Evolutionary conservation across 2,113 vertebrate genomes (phyloP).

Genomic region (Myrmecobius fasciatus): DNA sequence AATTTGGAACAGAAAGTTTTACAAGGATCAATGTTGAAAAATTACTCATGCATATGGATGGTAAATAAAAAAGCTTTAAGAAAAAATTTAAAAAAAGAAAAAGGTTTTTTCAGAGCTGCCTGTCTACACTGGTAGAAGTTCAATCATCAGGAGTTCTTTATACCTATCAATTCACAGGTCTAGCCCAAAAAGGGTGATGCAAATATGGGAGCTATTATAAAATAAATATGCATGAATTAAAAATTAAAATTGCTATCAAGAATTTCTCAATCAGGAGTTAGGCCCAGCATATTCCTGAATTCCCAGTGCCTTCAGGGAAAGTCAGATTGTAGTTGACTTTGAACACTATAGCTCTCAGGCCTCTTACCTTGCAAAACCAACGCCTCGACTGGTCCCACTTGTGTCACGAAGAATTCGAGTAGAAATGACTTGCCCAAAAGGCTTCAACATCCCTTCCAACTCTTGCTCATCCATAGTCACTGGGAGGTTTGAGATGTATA

Average conservation of each 20-base stretch:
- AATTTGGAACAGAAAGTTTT: too few species aligned
- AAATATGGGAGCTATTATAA: conserved; percentile 6
- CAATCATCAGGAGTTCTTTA: neutral
- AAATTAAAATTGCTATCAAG: conserved; percentile 12
- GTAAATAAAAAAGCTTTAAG: too few species aligned
- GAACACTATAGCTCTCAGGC: neutral
- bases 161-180: neutral
- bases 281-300: neutral
- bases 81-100: too few species aligned
- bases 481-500: conserved; percentile 96
- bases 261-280: neutral
- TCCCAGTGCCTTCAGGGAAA: neutral
- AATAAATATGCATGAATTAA: neutral
- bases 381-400: conserved; percentile 92
- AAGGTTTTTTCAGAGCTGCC: neutral
- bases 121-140: neutral
- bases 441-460: conserved; percentile 94
- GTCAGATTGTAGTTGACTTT: neutral
- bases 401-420: conserved; percentile 93
- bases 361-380: conserved; percentile 93
- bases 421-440: conserved; percentile 95
- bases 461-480: conserved; percentile 95
- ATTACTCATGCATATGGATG: too few species aligned
- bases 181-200: neutral
- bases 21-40: too few species aligned